phyloP scores from a whole-genome alignment of 2,888 invertebrate genomes.

The Barypeithes pellucidus region DNA sequence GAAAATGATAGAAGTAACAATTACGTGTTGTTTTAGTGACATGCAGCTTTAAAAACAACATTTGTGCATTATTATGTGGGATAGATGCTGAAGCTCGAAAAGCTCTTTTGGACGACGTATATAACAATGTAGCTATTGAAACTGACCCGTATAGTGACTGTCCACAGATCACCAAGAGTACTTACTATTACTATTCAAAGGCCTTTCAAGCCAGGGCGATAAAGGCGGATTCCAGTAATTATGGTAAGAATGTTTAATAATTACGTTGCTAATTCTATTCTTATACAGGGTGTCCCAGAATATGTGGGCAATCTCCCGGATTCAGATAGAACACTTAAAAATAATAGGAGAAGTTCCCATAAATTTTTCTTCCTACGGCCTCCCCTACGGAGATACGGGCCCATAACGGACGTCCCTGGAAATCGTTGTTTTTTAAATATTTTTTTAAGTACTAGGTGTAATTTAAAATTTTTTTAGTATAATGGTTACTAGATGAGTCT shows the following conservation, averaged over 20 bases:
- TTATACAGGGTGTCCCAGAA: too few species aligned
- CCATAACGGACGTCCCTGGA: too few species aligned
- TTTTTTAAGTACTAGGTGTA: too few species aligned
- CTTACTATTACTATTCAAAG: neutral
- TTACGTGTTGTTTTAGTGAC: conserved; percentile 64
- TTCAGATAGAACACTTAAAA: too few species aligned
- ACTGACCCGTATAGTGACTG: conserved; percentile 47
- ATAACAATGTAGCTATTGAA: conserved; percentile 57
- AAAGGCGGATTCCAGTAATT: neutral
- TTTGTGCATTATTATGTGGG: conserved; percentile 69
- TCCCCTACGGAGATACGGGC: too few species aligned
- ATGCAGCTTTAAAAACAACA: conserved; percentile 65
- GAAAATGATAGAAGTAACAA: conserved; percentile 14
- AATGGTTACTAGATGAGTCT: too few species aligned
- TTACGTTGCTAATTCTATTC: neutral
- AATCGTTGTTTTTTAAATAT: too few species aligned
- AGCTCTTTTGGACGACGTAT: conserved; percentile 62
- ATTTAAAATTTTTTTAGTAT: too few species aligned
- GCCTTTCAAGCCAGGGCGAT: conserved; percentile 13
- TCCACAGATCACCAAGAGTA: conserved; percentile 7
- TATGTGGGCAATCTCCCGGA: too few species aligned
- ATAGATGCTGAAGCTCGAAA: conserved; percentile 58
- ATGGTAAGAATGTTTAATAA: neutral
- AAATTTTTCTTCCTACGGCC: too few species aligned
- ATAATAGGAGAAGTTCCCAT: too few species aligned